Conservation (phyloP, 2,888 invertebrate genomes). For the Imbricaverruca yamaguchii region DNA sequence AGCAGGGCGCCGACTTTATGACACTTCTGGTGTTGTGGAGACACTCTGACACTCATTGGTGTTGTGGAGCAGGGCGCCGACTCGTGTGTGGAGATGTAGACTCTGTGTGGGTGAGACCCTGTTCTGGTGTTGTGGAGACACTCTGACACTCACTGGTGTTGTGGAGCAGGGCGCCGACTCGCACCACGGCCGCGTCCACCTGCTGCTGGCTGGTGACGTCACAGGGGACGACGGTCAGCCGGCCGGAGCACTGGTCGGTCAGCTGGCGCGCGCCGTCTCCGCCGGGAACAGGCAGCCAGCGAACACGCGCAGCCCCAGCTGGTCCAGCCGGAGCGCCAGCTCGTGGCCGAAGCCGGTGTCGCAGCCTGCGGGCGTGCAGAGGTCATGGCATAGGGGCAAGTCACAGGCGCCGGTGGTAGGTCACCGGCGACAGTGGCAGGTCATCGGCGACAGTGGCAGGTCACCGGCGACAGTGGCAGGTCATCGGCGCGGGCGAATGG, state of each 20-base stretch:
- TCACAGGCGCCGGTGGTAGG: conserved; percentile 37
- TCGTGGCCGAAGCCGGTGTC: conserved; percentile 32
- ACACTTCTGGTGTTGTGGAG: no score
- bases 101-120: no score
- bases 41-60: no score
- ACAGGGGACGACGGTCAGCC: conserved; percentile 40
- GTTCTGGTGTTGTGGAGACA: no score
- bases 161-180: conserved; percentile 31
- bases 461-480: no score
- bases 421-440: conserved; percentile 39
- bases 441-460: no score
- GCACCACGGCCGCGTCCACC: conserved; percentile 34
- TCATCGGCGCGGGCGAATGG: no score
- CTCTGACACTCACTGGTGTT: background rate
- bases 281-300: conserved; percentile 41
- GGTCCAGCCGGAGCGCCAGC: background rate
- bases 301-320: conserved; percentile 38
- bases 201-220: conserved; percentile 42
- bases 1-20: no score
- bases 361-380: conserved; percentile 32
- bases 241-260: conserved; percentile 34
- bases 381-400: conserved; percentile 26
- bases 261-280: conserved; percentile 38
- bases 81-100: no score
- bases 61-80: no score